Base-by-base conservation (phyloP, 2,888 invertebrate species). In the Erpobdella octoculata region DNA sequence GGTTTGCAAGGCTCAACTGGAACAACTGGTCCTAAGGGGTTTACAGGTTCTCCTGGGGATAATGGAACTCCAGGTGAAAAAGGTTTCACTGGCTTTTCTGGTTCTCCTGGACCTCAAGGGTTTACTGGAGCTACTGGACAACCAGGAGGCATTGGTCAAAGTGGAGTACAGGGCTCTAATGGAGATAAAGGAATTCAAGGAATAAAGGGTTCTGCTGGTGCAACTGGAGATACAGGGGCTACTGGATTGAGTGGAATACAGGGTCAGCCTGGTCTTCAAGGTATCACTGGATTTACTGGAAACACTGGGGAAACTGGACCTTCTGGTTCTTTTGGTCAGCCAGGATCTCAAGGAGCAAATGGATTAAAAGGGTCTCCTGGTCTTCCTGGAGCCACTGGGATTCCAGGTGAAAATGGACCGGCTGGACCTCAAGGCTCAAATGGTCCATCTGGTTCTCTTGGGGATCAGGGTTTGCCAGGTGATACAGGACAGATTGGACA, bases 101-200 rank as follows among this genome's bases (percentile, higher is more conserved):
- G 75, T 1, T 71, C 37, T 35, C 38, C 70, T 36, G 74, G 74
- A 18, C 62, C 67, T 15, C 68, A 36, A 21, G 75, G 75, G 35
- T 46, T 53, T n/a, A 25, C 71, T 59, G 75, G 75, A 59, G 46
- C 72, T 0, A 18, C 69, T 41, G 75, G 75, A 53, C 65, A 72
- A 33, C 35, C 53, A 15, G 75, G 75, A 53, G 35, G 37, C 6
- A 31, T 84, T 62, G 87, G 88, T 61, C 79, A 81, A 0, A 78
- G 82, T 31, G 88, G 88, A 36, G 85, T 72, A 9, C 72, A 73
- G 12, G 79, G 79, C 6, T 71, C 67, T 18, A 75, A 73, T n/a
- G 78, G 72, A 18, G 28, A 25, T 31, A 68, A 41, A 31, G 68
- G 68, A 33, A 2, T 15, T 53, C n/a, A 2, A 35, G 68, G 68